Conservation (phyloP, 2,797 vertebrate genomes). For the Hypotaenidia okinawae region DNA sequence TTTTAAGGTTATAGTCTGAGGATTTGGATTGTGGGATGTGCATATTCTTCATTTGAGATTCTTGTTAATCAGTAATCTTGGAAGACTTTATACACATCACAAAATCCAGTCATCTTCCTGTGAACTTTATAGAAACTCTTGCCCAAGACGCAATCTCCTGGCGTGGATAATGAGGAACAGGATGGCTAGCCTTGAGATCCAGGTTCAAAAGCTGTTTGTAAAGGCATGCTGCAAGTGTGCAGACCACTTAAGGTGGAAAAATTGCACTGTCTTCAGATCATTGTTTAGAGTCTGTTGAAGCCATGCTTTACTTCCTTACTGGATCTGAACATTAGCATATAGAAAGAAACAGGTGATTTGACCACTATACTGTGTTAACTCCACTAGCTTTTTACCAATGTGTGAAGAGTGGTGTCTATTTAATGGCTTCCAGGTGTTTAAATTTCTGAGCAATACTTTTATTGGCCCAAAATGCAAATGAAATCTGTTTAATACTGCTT, state of each 20-base stretch:
- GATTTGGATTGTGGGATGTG: neutral
- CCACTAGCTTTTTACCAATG: neutral
- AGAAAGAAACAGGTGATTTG: neutral
- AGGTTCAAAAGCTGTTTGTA: neutral
- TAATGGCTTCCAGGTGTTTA: neutral
- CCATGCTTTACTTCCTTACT: neutral
- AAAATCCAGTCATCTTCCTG: neutral
- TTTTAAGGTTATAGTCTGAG: neutral
- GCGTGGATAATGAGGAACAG: neutral
- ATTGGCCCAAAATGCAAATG: neutral
- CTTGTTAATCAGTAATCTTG: constrained; percentile 12
- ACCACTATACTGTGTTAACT: neutral
- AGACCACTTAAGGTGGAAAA: neutral
- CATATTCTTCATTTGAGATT: neutral
- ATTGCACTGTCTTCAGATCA: neutral
- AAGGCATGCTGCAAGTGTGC: neutral
- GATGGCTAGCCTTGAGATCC: neutral
- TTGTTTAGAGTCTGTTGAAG: neutral
- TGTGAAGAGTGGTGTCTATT: neutral
- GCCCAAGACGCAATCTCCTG: neutral
- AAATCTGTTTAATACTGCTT: neutral
- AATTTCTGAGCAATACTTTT: neutral
- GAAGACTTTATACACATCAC: neutral
- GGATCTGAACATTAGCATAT: neutral
- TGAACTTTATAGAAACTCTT: neutral